These are phyloP conservation scores for Adelges cooleyi DNA, from an alignment of 1,140 invertebrate species.

Conservation along the genomic window DNA sequence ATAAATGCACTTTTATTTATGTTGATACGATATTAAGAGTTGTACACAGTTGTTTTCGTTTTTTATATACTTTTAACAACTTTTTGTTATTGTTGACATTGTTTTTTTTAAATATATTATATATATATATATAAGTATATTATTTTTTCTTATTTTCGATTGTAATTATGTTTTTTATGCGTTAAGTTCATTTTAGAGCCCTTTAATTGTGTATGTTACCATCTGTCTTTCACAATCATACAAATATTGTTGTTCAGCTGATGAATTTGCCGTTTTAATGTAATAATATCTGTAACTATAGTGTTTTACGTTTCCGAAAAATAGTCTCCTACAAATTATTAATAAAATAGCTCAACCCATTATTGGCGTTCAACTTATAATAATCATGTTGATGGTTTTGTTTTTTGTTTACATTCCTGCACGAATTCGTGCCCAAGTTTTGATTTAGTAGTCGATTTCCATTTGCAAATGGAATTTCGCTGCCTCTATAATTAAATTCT, in stretches of 20 bases:
- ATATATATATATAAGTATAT: too few species aligned
- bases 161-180: neutral
- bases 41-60: neutral
- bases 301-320: too few species aligned
- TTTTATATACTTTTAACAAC: neutral
- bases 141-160: neutral
- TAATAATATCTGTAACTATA: too few species aligned
- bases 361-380: neutral
- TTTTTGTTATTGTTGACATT: constrained; percentile 5
- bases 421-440: constrained; percentile 11
- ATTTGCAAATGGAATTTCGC: constrained; percentile 13
- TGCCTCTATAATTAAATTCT: constrained; percentile 10
- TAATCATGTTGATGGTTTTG: neutral
- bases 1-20: constrained; percentile 18
- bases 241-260: neutral
- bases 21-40: neutral
- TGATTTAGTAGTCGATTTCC: constrained; percentile 1
- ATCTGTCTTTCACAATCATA: neutral
- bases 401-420: constrained; percentile 19
- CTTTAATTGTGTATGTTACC: neutral
- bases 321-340: neutral
- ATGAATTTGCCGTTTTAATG: neutral
- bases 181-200: too few species aligned
- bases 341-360: constrained; percentile 1
- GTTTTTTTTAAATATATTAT: constrained; percentile 1